Percentiles rank a stretch among this genome's conserved stretches.
Evolutionary conservation across 2,797 vertebrate species (phyloP).

Genomic region (Peromyscus attwateri): DNA sequence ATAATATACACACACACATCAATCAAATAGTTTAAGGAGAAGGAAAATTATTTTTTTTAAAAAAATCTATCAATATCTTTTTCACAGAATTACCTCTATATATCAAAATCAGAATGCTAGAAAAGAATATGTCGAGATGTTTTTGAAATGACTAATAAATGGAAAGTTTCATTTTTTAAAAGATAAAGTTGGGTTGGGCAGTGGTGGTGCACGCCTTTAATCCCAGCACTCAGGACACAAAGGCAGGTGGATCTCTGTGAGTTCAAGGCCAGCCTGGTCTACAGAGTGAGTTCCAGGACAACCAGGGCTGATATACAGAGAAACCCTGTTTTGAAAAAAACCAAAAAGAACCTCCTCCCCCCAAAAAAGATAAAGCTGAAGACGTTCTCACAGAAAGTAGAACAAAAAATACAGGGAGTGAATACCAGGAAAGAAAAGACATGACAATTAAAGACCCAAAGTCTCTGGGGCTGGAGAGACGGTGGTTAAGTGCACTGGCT

Average conservation of each 20-base stretch:
- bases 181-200: not conserved
- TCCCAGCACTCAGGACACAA: not conserved
- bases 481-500: not conserved
- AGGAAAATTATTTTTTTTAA: not conserved
- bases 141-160: conserved; percentile 21
- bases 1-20: no score
- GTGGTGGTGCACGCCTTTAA: not conserved
- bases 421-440: not conserved
- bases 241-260: not conserved
- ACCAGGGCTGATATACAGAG: not conserved
- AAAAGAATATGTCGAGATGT: not conserved
- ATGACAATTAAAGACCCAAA: not conserved
- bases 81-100: not conserved
- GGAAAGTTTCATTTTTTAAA: not conserved
- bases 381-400: not conserved
- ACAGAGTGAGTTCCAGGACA: not conserved
- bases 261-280: not conserved
- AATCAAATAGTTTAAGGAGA: not conserved
- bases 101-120: not conserved
- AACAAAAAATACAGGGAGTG: not conserved
- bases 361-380: not conserved
- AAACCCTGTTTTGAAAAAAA: not conserved
- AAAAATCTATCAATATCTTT: not conserved
- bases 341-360: no score
- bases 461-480: not conserved